A percentile compares a stretch with the other conserved stretches of the same genome.
Evolutionary conservation across 2,113 vertebrate genomes (phyloP).

Genomic region (Sitta europaea): DNA sequence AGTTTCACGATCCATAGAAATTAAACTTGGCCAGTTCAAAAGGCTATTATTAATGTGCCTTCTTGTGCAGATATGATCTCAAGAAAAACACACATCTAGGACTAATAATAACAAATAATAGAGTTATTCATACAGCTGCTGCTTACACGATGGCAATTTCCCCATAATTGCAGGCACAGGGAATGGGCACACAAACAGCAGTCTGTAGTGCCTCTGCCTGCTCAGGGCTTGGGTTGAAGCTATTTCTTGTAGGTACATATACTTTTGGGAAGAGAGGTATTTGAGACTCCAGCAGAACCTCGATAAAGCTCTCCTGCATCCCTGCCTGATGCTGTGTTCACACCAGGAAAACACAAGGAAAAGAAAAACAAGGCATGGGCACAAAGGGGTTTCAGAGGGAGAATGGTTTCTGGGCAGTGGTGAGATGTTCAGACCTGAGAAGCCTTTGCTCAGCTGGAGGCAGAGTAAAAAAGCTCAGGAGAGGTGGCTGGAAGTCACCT

Average conservation of each 20-base stretch:
- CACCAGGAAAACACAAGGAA: background rate
- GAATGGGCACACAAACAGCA: constrained; percentile 14
- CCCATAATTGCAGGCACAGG: constrained; percentile 44
- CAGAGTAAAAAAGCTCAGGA: background rate
- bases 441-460: background rate
- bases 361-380: background rate
- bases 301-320: background rate
- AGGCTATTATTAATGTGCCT: constrained; percentile 38
- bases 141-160: constrained; percentile 37
- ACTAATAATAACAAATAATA: constrained; percentile 62
- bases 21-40: background rate
- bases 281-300: background rate
- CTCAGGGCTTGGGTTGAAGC: background rate
- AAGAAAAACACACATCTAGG: constrained; percentile 53
- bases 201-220: constrained; percentile 18
- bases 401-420: background rate
- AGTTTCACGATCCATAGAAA: background rate
- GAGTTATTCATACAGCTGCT: constrained; percentile 49
- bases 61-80: constrained; percentile 50
- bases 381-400: background rate
- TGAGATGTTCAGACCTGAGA: background rate
- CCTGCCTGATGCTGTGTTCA: background rate
- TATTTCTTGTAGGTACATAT: constrained; percentile 2
- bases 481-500: background rate
- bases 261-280: background rate